Base-by-base conservation (phyloP, 92 coral and sea anemone genomes). In the Epizoanthus fatuus region DNA sequence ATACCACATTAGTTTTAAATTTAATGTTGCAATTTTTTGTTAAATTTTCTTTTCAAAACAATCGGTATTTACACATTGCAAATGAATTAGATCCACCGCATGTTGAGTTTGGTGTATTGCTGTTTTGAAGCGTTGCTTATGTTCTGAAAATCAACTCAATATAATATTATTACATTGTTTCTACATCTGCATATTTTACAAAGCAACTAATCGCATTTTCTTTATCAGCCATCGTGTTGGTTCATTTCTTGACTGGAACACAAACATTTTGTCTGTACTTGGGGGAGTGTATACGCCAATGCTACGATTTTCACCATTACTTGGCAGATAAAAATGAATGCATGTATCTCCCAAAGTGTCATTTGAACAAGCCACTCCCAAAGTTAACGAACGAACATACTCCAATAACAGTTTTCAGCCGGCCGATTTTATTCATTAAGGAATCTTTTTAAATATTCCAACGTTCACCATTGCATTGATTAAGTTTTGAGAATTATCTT, bases 11-110 rank as follows among this genome's bases (percentile, higher is more conserved):
- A 17, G 11, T 38, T 38, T 39, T 40, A 39, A 60, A 42, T 20
- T 17, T 57, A 40, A 29, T 49, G 19, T 38, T 56, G 5, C 1
- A 59, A 12, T n/a, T 32, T 13, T 20, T 19, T 13, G 20, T 17
- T 17, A n/a, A 51, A 42, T 12, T 75, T 60, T 60, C 29, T 77
- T 22, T 29, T 19, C n/a, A 75, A 39, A 58, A n/a, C 42, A 58
- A 40, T 1, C 44, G 5, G 15, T 44, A 39, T 37, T 57, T 16
- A 15, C 53, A 56, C 52, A 75, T 38, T 60, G 29, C 49, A 55
- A 3, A 75, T 75, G 39, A 56, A n/a, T 38, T 75, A 12, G 47
- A 56, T 11, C 12, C 8, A n/a, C 57, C 82, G 54, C 82, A 55
- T 39, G 82, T 59, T 5, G 82, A 77, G 69, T 19, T 58, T 19